Percentiles rank a stretch among this genome's conserved stretches.
These are phyloP conservation scores for Scaptomyza hsui DNA, from an alignment of 1,140 invertebrate genomes.

Conservation along the genomic window DNA sequence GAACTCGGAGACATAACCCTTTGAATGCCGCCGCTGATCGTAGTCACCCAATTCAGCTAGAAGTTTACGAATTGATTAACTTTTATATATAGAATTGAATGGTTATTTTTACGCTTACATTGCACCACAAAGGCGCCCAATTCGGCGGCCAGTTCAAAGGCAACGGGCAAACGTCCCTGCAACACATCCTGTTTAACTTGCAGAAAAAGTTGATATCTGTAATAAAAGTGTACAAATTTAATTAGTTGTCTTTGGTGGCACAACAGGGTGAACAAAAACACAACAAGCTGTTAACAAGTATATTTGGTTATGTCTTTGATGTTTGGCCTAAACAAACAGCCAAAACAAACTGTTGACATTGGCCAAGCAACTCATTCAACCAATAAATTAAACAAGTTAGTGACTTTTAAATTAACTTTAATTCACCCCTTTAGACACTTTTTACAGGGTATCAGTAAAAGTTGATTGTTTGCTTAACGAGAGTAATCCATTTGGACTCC, in stretches of 20 bases:
- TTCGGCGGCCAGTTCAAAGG: conserved; percentile 95
- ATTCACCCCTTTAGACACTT: neutral
- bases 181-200: conserved; percentile 98
- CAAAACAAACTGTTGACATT: conserved; percentile 55
- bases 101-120: conserved; percentile 90
- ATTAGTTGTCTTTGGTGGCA: conserved; percentile 36
- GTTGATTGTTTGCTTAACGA: conserved; percentile 51
- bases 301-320: conserved; percentile 61
- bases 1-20: conserved; percentile 98
- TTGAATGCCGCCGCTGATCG: conserved; percentile 93
- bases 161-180: conserved; percentile 94
- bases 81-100: neutral
- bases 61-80: conserved; percentile 65
- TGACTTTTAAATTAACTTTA: neutral
- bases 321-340: conserved; percentile 61
- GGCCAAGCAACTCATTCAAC: conserved; percentile 55
- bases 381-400: conserved; percentile 24
- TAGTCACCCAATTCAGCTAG: conserved; percentile 99
- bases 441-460: conserved; percentile 5
- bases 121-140: conserved; percentile 97
- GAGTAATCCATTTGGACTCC: conserved; percentile 36
- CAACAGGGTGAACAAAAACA: too few relatives aligned
- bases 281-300: conserved; percentile 61
- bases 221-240: conserved; percentile 68
- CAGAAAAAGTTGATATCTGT: conserved; percentile 97